Evolutionary conservation across 2,113 vertebrate species (phyloP).

Genomic region (Sceloporus undulatus): DNA sequence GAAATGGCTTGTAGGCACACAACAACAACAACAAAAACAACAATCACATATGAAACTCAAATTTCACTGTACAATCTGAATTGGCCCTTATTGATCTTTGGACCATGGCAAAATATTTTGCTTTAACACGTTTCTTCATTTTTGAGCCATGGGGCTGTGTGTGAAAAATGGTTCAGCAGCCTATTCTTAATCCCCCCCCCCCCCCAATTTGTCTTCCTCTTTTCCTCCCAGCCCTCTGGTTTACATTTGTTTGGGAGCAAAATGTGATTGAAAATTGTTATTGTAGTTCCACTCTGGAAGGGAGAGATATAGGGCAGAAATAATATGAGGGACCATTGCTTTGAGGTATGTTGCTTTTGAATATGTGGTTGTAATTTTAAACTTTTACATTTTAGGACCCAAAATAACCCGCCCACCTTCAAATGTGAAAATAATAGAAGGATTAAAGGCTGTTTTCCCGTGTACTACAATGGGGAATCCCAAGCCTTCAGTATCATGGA

Average conservation of each 20-base stretch:
- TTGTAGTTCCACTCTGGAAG: background rate
- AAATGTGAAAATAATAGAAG: conserved; percentile 90
- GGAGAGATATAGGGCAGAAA: background rate
- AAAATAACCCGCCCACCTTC: conserved; percentile 94
- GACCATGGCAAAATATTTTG: background rate
- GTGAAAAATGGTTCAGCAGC: too few species aligned
- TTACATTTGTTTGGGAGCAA: background rate
- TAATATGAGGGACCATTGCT: background rate
- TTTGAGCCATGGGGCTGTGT: too few species aligned
- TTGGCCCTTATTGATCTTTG: background rate
- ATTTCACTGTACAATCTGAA: too few species aligned
- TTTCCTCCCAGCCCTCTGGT: background rate
- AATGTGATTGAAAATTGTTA: background rate
- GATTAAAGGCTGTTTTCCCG: conserved; percentile 93
- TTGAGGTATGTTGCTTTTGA: background rate
- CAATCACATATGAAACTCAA: too few species aligned
- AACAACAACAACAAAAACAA: too few species aligned
- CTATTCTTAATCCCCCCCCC: background rate
- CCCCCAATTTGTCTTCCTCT: too few species aligned
- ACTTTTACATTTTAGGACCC: conserved; percentile 83
- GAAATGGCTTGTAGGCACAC: too few species aligned
- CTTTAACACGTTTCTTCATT: background rate
- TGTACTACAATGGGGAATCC: conserved; percentile 95
- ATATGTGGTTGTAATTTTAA: background rate
- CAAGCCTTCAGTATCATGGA: conserved; percentile 94